Percentiles rank a stretch among this genome's conserved stretches.
Conservation (phyloP, 2,888 invertebrate species). For the Phaedon cochleariae region DNA sequence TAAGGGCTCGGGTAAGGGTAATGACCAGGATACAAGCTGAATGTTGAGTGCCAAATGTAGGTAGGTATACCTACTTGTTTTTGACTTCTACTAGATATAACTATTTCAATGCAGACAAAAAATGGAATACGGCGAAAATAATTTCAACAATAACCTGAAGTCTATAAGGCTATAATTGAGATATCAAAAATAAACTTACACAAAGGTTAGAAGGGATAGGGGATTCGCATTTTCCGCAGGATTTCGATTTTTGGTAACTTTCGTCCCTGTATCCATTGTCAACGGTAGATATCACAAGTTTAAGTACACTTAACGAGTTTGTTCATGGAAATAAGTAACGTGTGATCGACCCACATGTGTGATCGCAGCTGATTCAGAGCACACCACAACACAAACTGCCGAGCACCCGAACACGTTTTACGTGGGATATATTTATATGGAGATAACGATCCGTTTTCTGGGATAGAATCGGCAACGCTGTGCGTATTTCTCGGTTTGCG, state of each 20-base stretch:
- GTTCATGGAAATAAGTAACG: conserved; percentile 10
- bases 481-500: neutral
- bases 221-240: conserved; percentile 45
- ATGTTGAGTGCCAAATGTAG: too few species aligned
- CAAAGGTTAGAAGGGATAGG: conserved; percentile 43
- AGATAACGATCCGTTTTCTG: conserved; percentile 13
- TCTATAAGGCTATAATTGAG: too few species aligned
- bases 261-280: conserved; percentile 39
- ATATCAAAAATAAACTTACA: conserved; percentile 45
- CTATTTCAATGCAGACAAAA: too few species aligned
- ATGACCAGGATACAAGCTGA: too few species aligned
- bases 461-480: neutral
- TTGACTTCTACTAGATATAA: too few species aligned
- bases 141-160: too few species aligned
- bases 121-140: too few species aligned
- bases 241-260: conserved; percentile 42
- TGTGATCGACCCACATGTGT: conserved; percentile 24
- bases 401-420: neutral
- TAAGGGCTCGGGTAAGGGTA: too few species aligned
- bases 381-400: conserved; percentile 10
- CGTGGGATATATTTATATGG: neutral
- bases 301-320: conserved; percentile 35
- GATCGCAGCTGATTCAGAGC: neutral
- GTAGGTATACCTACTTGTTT: too few species aligned
- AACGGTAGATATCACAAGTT: conserved; percentile 29